Evolutionary conservation across 1,140 invertebrate species (phyloP).

Genomic region (Plutomurus gul): DNA sequence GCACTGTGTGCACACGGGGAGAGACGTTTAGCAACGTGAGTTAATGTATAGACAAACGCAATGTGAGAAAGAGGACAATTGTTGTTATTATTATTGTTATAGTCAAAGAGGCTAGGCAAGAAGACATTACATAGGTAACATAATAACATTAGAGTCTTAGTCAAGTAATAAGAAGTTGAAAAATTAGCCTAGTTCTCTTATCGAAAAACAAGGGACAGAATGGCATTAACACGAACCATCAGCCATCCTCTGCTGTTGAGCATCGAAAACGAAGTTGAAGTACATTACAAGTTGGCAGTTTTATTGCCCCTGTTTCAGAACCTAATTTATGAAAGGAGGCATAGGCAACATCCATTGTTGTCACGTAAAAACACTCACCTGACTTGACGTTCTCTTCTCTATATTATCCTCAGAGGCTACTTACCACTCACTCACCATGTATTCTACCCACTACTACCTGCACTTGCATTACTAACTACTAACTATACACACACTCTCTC

Average conservation of each 20-base stretch:
- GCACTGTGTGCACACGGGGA: too few species aligned
- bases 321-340: slow-evolving; percentile 46
- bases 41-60: too few species aligned
- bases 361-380: slow-evolving; percentile 18
- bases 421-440: slow-evolving; percentile 3
- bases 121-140: slow-evolving; percentile 24
- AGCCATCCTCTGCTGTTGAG: slow-evolving; percentile 21
- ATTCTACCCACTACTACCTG: not conserved
- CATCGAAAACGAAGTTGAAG: slow-evolving; percentile 28
- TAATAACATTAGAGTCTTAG: slow-evolving; percentile 29
- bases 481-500: not conserved
- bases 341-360: slow-evolving; percentile 33
- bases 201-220: slow-evolving; percentile 40
- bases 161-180: slow-evolving; percentile 32
- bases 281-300: slow-evolving; percentile 46
- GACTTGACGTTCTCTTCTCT: slow-evolving; percentile 22
- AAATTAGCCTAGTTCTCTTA: slow-evolving; percentile 45
- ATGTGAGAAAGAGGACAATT: slow-evolving; percentile 17
- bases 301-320: slow-evolving; percentile 50
- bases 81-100: slow-evolving; percentile 30
- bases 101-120: slow-evolving; percentile 24
- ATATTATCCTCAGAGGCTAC: slow-evolving; percentile 24
- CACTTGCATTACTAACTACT: too few species aligned
- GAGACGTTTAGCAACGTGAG: too few species aligned
- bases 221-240: slow-evolving; percentile 32